Evolutionary conservation across 2,113 vertebrate species (phyloP), one percentile per base, ranked within the genome.

Genomic region (Menura novaehollandiae): DNA sequence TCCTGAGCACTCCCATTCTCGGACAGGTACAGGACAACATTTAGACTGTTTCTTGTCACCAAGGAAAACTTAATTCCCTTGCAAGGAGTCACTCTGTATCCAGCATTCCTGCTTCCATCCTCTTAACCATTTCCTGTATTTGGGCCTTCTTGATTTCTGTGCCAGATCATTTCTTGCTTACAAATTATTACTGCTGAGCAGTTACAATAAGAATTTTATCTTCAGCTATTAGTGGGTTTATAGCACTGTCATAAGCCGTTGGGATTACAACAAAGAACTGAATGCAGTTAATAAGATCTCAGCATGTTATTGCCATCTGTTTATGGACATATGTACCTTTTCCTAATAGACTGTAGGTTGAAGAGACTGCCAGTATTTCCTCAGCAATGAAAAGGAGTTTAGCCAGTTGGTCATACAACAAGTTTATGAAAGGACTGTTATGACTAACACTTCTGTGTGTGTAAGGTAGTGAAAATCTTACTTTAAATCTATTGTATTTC

Each of bases 121-220:
- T 32, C 13, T 39, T 46, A 73, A 9, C 9, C 0, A 0, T 17
- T 47, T 47, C 12, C 15, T 75, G 16, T 15, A 43, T 7, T 8
- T 69, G 27, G 8, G 10, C 3, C 33, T 75, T 46, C 39, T 44
- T 89, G 33, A 26, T 11, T 13, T n/a, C 19, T 28, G 2, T 56
- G 8, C 13, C 52, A 41, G 14, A 49, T 41, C 8, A 41, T 59
- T 49, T 41, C 8, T 49, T 11, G 1, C 35, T 60, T 23, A 56
- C 2, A 33, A 60, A 18, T 56, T 49, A 41, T 16, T 41, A 32
- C 46, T 56, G 20, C 37, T 71, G n/a, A 71, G 18, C 12, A n/a
- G 18, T 20, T 66, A 43, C 9, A 56, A 9, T 62, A 37, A n/a
- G 23, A 87, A 71, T 75, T 80, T 84, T 44, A 5, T 3, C 1